These are phyloP conservation scores for Capricornis sumatraensis DNA, from an alignment of 2,113 vertebrate species.

Conservation along the genomic window DNA sequence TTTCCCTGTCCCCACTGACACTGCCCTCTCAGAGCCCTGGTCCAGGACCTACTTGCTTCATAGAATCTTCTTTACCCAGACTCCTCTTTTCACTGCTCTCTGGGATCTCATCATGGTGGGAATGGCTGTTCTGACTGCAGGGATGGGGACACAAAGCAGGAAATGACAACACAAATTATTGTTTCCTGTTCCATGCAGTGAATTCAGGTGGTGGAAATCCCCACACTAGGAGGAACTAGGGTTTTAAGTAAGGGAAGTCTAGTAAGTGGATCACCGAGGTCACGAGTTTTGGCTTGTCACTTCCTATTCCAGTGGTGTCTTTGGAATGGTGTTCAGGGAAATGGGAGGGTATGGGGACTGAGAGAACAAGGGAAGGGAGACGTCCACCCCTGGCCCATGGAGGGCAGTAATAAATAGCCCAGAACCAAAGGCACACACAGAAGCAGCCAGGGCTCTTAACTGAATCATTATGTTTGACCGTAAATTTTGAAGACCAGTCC, in stretches of 20 bases:
- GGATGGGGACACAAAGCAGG: not conserved
- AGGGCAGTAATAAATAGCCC: not conserved
- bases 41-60: not conserved
- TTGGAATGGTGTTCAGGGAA: not conserved
- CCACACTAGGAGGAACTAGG: not conserved
- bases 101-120: not conserved
- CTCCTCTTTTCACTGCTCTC: not conserved
- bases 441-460: not conserved
- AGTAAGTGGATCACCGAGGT: not conserved
- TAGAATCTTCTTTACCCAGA: not conserved
- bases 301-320: not conserved
- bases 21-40: not conserved
- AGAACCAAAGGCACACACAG: not conserved
- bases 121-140: not conserved
- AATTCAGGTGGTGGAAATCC: not conserved
- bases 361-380: not conserved
- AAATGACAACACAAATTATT: not conserved
- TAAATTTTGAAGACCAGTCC: not conserved
- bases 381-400: not conserved
- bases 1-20: fast-evolving
- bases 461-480: not conserved
- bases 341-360: not conserved
- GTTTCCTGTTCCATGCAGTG: not conserved
- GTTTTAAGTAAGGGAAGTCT: not conserved
- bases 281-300: not conserved